Evolutionary conservation across 2,113 vertebrate genomes (phyloP).

Genomic region (Poeciliopsis turrubarensis): DNA sequence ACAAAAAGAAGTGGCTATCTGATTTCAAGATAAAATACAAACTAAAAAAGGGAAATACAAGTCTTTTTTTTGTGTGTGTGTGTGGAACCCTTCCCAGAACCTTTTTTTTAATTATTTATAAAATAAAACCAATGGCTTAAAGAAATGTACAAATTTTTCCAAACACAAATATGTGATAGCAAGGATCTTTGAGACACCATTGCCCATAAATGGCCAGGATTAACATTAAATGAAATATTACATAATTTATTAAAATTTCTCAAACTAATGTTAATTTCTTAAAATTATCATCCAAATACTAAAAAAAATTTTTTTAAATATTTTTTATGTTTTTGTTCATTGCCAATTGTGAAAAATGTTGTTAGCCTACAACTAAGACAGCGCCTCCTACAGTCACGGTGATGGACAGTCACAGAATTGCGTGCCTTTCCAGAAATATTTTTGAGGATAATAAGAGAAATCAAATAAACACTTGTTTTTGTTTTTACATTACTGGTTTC

Average conservation of each 20-base stretch:
- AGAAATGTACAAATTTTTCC: no score
- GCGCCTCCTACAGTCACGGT: background rate
- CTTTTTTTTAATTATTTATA: no score
- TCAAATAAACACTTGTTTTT: background rate
- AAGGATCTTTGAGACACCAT: background rate
- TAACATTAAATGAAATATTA: background rate
- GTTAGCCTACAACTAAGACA: background rate
- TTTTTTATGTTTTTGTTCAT: background rate
- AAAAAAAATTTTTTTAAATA: background rate
- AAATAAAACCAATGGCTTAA: no score
- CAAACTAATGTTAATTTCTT: no score
- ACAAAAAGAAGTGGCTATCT: background rate
- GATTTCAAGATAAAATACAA: background rate
- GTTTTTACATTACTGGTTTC: background rate
- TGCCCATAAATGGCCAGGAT: background rate
- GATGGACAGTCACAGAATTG: background rate
- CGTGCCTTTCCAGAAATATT: background rate
- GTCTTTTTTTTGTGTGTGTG: background rate
- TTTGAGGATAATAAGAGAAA: background rate
- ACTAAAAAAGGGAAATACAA: background rate
- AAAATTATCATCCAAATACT: background rate
- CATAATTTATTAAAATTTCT: background rate
- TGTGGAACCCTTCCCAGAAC: no score
- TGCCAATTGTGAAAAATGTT: no score
- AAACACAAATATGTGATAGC: no score